A percentile compares a stretch with the other conserved stretches of the same genome.
Evolutionary conservation across 2,797 vertebrate species (phyloP).

Genomic region (Rhadinocentrus ornatus): DNA sequence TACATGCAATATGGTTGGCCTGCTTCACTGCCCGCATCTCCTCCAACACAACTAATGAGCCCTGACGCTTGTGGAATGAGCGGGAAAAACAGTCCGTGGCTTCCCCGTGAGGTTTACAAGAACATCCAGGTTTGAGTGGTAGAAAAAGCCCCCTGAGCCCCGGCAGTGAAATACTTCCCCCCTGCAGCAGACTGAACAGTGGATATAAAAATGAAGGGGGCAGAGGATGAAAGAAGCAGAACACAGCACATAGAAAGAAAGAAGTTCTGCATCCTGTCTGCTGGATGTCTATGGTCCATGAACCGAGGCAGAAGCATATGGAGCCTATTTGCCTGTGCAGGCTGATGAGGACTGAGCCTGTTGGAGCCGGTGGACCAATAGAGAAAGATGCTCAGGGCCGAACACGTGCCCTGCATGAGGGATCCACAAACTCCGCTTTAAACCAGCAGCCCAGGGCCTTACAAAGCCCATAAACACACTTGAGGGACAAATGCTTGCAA

Average conservation of each 20-base stretch:
- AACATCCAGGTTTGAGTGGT: slow-evolving; percentile 53
- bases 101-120: slow-evolving; percentile 50
- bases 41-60: slow-evolving; percentile 71
- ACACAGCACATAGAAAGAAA: slow-evolving; percentile 35
- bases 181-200: slow-evolving; percentile 5
- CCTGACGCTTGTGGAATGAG: slow-evolving; percentile 71
- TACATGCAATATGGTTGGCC: slow-evolving; percentile 68
- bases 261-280: slow-evolving; percentile 62
- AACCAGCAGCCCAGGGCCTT: slow-evolving; percentile 64
- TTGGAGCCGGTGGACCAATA: slow-evolving; percentile 54
- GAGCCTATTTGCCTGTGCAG: slow-evolving; percentile 64
- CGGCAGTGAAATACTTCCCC: slow-evolving; percentile 15
- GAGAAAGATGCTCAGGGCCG: slow-evolving; percentile 63
- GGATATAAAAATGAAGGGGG: slow-evolving; percentile 27
- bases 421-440: slow-evolving; percentile 52
- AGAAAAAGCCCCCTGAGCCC: slow-evolving; percentile 27
- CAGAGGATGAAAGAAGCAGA: slow-evolving; percentile 28
- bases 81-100: slow-evolving; percentile 51
- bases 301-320: slow-evolving; percentile 60
- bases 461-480: slow-evolving; percentile 66
- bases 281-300: slow-evolving; percentile 61
- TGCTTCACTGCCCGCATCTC: slow-evolving; percentile 58
- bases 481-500: slow-evolving; percentile 51
- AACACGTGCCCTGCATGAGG: slow-evolving; percentile 72
- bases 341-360: slow-evolving; percentile 46